Evolutionary conservation across 2,797 vertebrate species (phyloP), one percentile per base, ranked within the genome.

Genomic region (Enteromius radiatus): DNA sequence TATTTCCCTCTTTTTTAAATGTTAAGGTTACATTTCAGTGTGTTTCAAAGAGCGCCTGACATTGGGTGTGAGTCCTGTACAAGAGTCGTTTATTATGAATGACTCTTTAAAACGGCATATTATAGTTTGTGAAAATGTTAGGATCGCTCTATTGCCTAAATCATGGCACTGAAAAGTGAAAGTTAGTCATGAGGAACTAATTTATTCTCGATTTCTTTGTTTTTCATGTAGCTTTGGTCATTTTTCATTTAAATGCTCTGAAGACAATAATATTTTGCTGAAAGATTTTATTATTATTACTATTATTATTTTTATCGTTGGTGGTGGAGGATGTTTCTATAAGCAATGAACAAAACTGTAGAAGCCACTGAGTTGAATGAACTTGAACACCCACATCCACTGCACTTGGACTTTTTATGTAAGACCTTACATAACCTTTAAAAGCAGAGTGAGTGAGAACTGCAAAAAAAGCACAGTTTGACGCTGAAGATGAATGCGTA

Each of bases 391-490:
- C 45, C 61, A 54, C 59, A 31, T 76, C 31, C 31, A 64, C 31
- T 43, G 33, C 33, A 36, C 23, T 63, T 82, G 33, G n/a, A 64
- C 6, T 1, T 76, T 76, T 82, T 63, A 65, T 31, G 7, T 31
- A 75, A 76, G 61, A 28, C 61, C 61, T 65, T 81, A 75, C 47
- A 75, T 81, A 75, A 65, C 70, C 80, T 75, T 67, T 28, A 31
- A 74, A 67, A 26, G 1, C n/a, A 15, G 33, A 36, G 41, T 73
- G 54, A 73, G 38, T 14, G n/a, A 82, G 59, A 17, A 8, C 61
- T 49, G 9, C 43, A 28, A 21, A 74, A 45, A 64, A 74, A 81
- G 59, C 33, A 45, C 43, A 52, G 56, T 38, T 49, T 52, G 43
- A 52, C 0, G 3, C 31, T 21, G 5, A 74, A 4, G 31, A 38